A percentile compares a stretch with the other conserved stretches of the same genome.
These are phyloP conservation scores for Pomacea maculata DNA, from an alignment of 1,140 invertebrate genomes.

Conservation along the genomic window DNA sequence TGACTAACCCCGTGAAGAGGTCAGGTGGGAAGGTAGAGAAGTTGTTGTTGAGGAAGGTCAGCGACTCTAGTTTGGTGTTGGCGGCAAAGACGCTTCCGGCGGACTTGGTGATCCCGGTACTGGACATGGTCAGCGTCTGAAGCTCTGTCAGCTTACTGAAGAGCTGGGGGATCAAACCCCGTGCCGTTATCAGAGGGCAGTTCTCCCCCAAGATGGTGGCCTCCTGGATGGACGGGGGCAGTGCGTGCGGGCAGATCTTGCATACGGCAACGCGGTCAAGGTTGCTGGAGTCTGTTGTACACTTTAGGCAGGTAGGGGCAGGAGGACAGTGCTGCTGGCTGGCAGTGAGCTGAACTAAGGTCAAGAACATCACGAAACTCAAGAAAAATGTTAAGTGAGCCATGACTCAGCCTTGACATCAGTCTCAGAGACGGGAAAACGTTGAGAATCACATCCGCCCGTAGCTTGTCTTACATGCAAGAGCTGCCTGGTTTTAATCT, in stretches of 20 bases:
- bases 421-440: too few relatives aligned
- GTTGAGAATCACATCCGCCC: too few relatives aligned
- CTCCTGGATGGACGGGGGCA: constrained; percentile 24
- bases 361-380: neutral
- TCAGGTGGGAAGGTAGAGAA: constrained; percentile 24
- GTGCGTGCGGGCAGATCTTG: constrained; percentile 21
- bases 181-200: constrained; percentile 5
- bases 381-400: neutral
- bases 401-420: neutral
- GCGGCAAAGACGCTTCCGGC: constrained; percentile 27
- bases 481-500: too few relatives aligned
- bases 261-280: constrained; percentile 23
- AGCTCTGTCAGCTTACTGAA: constrained; percentile 22
- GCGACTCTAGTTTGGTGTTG: constrained; percentile 22
- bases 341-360: neutral
- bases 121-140: constrained; percentile 27
- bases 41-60: constrained; percentile 39
- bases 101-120: constrained; percentile 29
- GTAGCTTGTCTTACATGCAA: too few relatives aligned
- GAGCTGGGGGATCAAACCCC: constrained; percentile 16
- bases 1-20: constrained; percentile 30
- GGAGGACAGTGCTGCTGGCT: neutral
- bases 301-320: constrained; percentile 7
- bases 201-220: constrained; percentile 15
- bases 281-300: neutral